Evolutionary conservation across 2,113 vertebrate species (phyloP), one percentile per base, ranked within the genome.

Genomic region (Etheostoma cragini): DNA sequence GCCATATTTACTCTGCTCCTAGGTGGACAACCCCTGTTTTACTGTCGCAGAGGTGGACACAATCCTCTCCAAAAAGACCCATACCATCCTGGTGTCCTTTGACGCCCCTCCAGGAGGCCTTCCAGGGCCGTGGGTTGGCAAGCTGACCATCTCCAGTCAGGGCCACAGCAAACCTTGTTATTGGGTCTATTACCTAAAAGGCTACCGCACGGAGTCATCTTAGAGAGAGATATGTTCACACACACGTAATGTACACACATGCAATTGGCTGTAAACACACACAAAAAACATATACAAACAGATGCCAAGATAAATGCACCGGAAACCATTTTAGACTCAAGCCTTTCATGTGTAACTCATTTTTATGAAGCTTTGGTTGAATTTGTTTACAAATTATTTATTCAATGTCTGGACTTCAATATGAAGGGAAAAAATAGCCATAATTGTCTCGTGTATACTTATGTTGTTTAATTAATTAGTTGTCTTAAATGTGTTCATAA

Each of bases 141-240:
- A 89, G 78, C 80, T 97, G 79, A 94, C 92, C 30, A 87, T 97
- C 70, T 92, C 94, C 61, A 96, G 94, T 63, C 92, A 96, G 13
- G 93, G 91, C 21, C 70, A 83, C 2, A 86, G 83, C 0, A 83
- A 89, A 0, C 82, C 76, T 0, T 84, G 94, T 70, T 92, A 82
- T 53, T 97, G 97, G 97, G 89, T 96, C 21, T 98, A 93, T 83
- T 98, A 97, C 72, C 93, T 97, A 50, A 95, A 91, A 62, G 96
- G 97, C 0, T 38, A 94, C 50, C 80, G 81, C 8, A 76, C 87
- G 0, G 93, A 93, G 3, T 72, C 63, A n/a, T 71, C 58, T 19
- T 38, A 84, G 46, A 60, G 14, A 6, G 10, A 35, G 14, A 72
- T 19, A 17, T 82, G 7, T 52, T 24, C 24, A 68, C 45, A 50